Evolutionary conservation across 2,888 invertebrate species (phyloP), one percentile per base, ranked within the genome.

Genomic region (Phalera bucephala): DNA sequence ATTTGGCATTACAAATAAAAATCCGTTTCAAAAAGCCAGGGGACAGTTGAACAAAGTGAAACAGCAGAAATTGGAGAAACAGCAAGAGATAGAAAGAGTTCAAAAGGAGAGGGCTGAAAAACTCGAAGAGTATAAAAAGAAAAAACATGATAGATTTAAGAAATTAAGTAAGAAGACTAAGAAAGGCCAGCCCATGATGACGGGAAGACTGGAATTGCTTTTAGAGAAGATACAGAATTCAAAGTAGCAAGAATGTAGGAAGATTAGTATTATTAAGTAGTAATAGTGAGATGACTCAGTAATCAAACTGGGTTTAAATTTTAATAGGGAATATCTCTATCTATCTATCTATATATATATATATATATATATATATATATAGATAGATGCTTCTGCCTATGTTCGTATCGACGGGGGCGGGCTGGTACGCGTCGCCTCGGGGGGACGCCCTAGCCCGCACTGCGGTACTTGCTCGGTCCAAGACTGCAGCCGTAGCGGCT

Each of bases 141-240:
- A 93, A 56, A 95, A 94, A 56, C 85, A 92, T 29, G 93, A 94
- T 31, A 93, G 91, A 39, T 94, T 91, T 45, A 95, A 94, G 77
- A 93, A 93, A 47, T 78, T 96, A 25, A 94, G 93, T 30, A 94
- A 93, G 68, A 95, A 93, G 68, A 97, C 94, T 0, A 94, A 92
- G 57, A 95, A 92, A 60, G 97, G 97, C 0, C 97, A 97, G 67
- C 97, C 97, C 0, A 83, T 96, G 1, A 96, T 97, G 96, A 95
- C 93, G 40, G 94, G 94, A 34, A 91, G 96, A 53, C 89, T 97
- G 67, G 93, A 96, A 77, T 72, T 95, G 64, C 81, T 97, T 33
- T 79, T 96, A 9, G 94, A 95, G 63, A 93, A 95, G 78, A 95
- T 96, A 54, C 92, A 95, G 73, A 86, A 85, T 20, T 49, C 47